Conservation (phyloP, 2,113 vertebrate genomes). For the Pogonocichla stellata region DNA sequence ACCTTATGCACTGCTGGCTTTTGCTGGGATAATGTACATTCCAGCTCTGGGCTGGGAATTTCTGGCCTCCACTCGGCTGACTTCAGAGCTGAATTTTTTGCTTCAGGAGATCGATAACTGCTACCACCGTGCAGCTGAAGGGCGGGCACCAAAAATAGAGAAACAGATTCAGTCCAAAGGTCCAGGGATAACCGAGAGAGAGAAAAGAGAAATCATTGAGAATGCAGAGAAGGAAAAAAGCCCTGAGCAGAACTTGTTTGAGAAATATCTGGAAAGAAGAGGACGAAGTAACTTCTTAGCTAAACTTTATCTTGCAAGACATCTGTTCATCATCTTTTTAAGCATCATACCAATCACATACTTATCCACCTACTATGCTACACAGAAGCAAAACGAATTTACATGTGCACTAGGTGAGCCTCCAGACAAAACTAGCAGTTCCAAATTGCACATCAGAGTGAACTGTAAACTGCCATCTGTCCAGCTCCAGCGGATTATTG, state of each 20-base stretch:
- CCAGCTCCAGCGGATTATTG: conserved; percentile 97
- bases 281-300: conserved; percentile 97
- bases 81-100: conserved; percentile 98
- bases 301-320: conserved; percentile 91
- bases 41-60: conserved; percentile 97
- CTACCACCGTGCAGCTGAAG: conserved; percentile 97
- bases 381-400: conserved; percentile 97
- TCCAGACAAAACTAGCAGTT: conserved; percentile 85
- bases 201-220: conserved; percentile 96
- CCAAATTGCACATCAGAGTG: conserved; percentile 82
- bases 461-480: conserved; percentile 96
- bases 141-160: conserved; percentile 96
- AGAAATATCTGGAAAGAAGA: conserved; percentile 95
- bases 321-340: conserved; percentile 95
- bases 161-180: conserved; percentile 99
- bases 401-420: conserved; percentile 91
- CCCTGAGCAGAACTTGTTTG: conserved; percentile 97
- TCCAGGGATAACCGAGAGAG: conserved; percentile 91
- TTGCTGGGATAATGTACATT: conserved; percentile 98
- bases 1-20: conserved; percentile 95
- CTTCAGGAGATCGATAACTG: conserved; percentile 99
- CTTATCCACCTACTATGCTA: conserved; percentile 92
- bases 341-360: conserved; percentile 96
- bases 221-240: conserved; percentile 99
- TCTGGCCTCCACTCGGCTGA: conserved; percentile 94